Evolutionary conservation across 1,140 invertebrate species (phyloP).

Genomic region (Phenacoccus solenopsis): DNA sequence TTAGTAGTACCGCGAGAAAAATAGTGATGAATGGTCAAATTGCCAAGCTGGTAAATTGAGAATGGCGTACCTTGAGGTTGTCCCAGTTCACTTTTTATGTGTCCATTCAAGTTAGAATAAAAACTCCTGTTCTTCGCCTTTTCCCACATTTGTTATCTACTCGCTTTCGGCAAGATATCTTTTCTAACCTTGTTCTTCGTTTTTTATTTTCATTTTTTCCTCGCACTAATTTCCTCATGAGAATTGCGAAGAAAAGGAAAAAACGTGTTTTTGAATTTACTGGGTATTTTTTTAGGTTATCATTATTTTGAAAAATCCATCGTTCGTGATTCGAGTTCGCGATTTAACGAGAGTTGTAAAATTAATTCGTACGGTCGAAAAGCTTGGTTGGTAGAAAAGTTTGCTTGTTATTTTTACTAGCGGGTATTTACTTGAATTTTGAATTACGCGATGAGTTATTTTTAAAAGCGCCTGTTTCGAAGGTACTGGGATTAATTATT

Average conservation of each 20-base stretch:
- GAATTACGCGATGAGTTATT: too few species aligned
- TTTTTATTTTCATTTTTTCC: neutral
- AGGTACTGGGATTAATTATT: too few species aligned
- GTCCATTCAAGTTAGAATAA: conserved; percentile 15
- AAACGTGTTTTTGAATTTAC: conserved; percentile 4
- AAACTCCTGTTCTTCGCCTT: neutral
- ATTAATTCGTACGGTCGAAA: too few species aligned
- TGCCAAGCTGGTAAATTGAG: conserved; percentile 13
- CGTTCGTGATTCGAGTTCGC: neutral
- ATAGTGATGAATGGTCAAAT: conserved; percentile 15
- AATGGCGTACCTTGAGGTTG: conserved; percentile 14
- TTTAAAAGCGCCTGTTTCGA: too few species aligned
- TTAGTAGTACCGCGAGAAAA: neutral
- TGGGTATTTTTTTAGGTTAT: neutral
- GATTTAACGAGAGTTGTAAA: too few species aligned
- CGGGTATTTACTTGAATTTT: too few species aligned
- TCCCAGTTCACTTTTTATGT: conserved; percentile 14
- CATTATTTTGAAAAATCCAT: neutral
- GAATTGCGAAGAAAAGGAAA: neutral
- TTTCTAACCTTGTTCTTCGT: conserved; percentile 12
- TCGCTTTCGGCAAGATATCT: conserved; percentile 8
- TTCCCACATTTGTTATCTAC: conserved; percentile 5
- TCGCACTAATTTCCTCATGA: neutral
- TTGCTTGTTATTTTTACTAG: too few species aligned
- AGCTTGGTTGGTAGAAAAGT: too few species aligned